Percentiles rank a stretch among this genome's conserved stretches.
Evolutionary conservation across 2,113 vertebrate species (phyloP).

Genomic region (Psilopsiagon aymara): DNA sequence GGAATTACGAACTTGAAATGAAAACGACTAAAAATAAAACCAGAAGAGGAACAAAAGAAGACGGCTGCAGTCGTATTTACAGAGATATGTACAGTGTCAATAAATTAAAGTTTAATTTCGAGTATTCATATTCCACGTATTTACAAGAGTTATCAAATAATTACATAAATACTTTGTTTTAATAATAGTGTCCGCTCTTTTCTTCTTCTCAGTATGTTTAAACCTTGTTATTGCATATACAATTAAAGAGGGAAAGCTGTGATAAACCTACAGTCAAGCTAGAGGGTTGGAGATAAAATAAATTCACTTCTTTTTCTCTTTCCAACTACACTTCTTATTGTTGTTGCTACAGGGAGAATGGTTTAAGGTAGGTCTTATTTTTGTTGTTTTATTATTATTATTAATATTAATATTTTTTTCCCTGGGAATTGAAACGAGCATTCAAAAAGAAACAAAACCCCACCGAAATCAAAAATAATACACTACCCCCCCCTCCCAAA

Average conservation of each 20-base stretch:
- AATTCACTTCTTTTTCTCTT: conserved; percentile 42
- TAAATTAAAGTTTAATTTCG: conserved; percentile 98
- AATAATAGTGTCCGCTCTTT: conserved; percentile 85
- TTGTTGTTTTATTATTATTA: neutral
- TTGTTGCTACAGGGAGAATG: neutral
- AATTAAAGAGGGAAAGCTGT: conserved; percentile 66
- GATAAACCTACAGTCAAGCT: conserved; percentile 59
- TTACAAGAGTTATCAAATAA: conserved; percentile 99
- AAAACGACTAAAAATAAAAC: conserved; percentile 73
- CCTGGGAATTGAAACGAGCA: conserved; percentile 69
- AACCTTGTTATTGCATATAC: conserved; percentile 90
- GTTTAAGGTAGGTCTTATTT: conserved; percentile 5
- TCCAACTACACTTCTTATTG: conserved; percentile 44
- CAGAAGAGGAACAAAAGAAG: conserved; percentile 68
- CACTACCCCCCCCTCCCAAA: accelerated
- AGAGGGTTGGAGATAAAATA: conserved; percentile 67
- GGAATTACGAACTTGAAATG: conserved; percentile 78
- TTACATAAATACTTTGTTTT: conserved; percentile 99
- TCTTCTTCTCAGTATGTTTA: conserved; percentile 76
- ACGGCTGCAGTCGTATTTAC: conserved; percentile 84
- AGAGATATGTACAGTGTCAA: conserved; percentile 93
- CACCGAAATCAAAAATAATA: neutral
- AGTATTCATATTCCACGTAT: conserved; percentile 94
- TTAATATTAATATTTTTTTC: conserved; percentile 22
- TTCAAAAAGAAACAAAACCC: conserved; percentile 54